A percentile compares a stretch with the other conserved stretches of the same genome.
Evolutionary conservation across 2,797 vertebrate species (phyloP).

Genomic region (Morus bassanus): DNA sequence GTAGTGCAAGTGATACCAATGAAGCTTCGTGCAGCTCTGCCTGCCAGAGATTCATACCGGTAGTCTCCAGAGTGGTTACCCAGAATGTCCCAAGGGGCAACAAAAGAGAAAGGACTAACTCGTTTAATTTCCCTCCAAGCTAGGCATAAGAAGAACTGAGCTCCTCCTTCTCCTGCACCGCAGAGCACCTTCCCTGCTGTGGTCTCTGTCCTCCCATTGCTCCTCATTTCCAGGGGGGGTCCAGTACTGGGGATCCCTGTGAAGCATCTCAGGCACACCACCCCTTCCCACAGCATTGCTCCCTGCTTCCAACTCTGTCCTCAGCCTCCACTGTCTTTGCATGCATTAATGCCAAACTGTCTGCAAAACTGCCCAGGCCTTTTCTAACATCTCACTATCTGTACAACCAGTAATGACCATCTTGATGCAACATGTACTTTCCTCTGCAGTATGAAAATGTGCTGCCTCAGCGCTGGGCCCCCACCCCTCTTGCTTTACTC

Average conservation of each 20-base stretch:
- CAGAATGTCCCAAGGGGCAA: background rate
- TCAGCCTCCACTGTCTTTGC: background rate
- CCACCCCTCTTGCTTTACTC: background rate
- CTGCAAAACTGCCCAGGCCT: background rate
- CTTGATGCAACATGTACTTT: background rate
- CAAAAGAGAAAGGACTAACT: background rate
- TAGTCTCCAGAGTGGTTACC: background rate
- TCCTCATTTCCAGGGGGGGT: background rate
- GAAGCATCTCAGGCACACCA: background rate
- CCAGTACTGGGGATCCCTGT: background rate
- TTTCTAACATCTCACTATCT: background rate
- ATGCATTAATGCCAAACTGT: background rate
- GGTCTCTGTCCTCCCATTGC: background rate
- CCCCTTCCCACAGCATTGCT: background rate
- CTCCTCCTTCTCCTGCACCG: background rate
- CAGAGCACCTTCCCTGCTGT: background rate
- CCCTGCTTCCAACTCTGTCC: background rate
- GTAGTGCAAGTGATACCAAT: background rate
- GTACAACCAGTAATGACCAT: background rate
- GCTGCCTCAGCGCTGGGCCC: background rate
- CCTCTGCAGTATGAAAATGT: background rate
- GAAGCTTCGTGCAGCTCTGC: background rate
- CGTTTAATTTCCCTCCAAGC: background rate
- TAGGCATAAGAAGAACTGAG: background rate
- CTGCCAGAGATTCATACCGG: background rate